Base-by-base conservation (phyloP, 2,797 vertebrate species). In the Tolypeutes matacus region DNA sequence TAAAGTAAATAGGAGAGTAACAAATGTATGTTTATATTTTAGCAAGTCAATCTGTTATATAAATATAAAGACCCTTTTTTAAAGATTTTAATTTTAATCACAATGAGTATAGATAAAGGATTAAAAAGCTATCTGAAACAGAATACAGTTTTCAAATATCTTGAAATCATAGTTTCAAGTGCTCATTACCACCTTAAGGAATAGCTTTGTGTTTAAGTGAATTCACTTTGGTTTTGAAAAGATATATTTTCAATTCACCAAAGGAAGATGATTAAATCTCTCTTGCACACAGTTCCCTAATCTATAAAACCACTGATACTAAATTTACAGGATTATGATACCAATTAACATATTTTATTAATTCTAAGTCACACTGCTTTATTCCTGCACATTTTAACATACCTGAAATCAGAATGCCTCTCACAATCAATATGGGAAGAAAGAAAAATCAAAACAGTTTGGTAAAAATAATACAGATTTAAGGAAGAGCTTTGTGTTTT, bases 51-150 rank as follows among this genome's bases (percentile, higher is more conserved):
- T 85, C 7, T 89, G 29, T 25, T 82, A 69, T 5, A 60, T 70
- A 91, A 77, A 84, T 15, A 91, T 5, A 20, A 8, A 82, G 18
- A n/a, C 14, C 10, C 14, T 60, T 90, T 34, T 64, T 83, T 58
- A 73, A 78, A 13, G 0, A 49, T 80, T 78, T 67, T 31, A 46
- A 51, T 80, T 84, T 93, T 80, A 69, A 80, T n/a, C 27, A 51
- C 4, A 77, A 51, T 62, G 42, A 46, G 34, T 46, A 80, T 23
- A 51, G 11, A 73, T 13, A 39, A 3, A 76, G 49, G 8, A 62
- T 92, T 86, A 42, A 23, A 56, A 86, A 39, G 65, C 51, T 72
- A 21, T 13, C 64, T 4, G 25, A 77, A 91, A 94, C 25, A 96
- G 29, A 21, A 93, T 64, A 58, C 51, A 56, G 27, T 42, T 75